Base-by-base conservation (phyloP, 2,797 vertebrate species). In the Brachyalestes nurse region DNA sequence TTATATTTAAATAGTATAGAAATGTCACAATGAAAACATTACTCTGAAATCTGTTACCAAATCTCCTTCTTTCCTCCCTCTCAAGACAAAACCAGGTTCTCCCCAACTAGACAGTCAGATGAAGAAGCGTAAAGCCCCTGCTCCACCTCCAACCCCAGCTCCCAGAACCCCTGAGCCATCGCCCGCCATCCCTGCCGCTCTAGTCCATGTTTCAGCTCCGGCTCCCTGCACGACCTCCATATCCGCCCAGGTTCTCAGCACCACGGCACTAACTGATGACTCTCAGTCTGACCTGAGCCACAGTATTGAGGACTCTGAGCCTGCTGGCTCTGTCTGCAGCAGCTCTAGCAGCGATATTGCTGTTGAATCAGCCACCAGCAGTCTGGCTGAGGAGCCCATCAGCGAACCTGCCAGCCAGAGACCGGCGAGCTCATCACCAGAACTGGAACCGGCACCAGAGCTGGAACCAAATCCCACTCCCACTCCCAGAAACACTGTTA, bases 41-140 rank as follows among this genome's bases (percentile, higher is more conserved):
- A 45, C 23, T 19, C 23, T 28, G 9, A 9, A 57, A 53, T 47
- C 28, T 71, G 25, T 53, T 53, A 21, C 61, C 47, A 42, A 83
- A 49, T 47, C 64, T 16, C 34, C 19, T 77, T 67, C 71, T 21
- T 85, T 72, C 60, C 77, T 82, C 77, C 78, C 75, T 85, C 7
- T 74, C 12, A 57, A 99, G 97, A 78, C 93, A 81, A 91, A 89
- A 16, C 90, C 90, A 61, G 91, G 90, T 83, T 96, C 94, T 4
- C 89, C 94, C 23, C 90, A 89, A 0, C 89, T 94, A 62, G 91
- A 94, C 84, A 90, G 93, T 82, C 95, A 94, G 87, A 95, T 95
- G 82, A 97, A 96, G 88, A 99, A 98, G 91, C 93, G 96, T 45
- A 96, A 95, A 86, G 97, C 97, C 5, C 97, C 98, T 2, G 79